These are phyloP conservation scores for Marisa cornuarietis DNA, from an alignment of 1,140 invertebrate genomes.

Conservation along the genomic window DNA sequence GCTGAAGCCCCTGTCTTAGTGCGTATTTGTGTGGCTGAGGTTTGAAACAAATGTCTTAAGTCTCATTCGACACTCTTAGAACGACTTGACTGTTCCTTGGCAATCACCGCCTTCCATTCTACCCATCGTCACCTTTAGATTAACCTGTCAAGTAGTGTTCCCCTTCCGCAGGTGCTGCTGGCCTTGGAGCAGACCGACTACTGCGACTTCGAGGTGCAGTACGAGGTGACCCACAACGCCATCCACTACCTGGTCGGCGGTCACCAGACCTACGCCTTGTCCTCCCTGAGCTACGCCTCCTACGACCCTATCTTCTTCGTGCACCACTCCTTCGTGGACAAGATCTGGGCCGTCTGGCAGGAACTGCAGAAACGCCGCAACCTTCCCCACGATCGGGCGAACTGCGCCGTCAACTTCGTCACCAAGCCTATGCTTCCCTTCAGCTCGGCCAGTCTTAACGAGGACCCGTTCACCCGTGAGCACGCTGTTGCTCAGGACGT, in stretches of 20 bases:
- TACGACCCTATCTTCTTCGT: constrained; percentile 36
- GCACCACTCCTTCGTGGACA: constrained; percentile 28
- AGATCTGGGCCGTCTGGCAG: constrained; percentile 34
- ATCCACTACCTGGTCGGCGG: constrained; percentile 36
- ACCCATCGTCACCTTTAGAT: no score
- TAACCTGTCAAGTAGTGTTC: no score
- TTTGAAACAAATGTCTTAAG: no score
- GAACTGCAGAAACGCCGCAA: constrained; percentile 28
- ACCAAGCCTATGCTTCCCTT: constrained; percentile 21
- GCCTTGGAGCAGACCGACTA: constrained; percentile 38
- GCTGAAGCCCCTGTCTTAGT: no score
- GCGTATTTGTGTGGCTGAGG: no score
- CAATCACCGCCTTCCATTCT: no score
- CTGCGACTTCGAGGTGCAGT: constrained; percentile 38
- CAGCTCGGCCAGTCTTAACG: constrained; percentile 9
- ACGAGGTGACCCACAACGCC: constrained; percentile 30
- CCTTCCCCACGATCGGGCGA: constrained; percentile 24
- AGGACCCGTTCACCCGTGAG: not conserved
- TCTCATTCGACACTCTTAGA: no score
- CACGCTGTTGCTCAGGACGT: constrained; percentile 25
- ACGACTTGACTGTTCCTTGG: no score
- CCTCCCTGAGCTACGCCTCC: constrained; percentile 27
- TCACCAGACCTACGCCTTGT: constrained; percentile 23
- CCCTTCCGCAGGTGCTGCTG: constrained; percentile 12
- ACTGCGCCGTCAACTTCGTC: constrained; percentile 30